A percentile compares a stretch with the other conserved stretches of the same genome.
Conservation (phyloP, 2,797 vertebrate genomes). For the Babyrousa celebensis region DNA sequence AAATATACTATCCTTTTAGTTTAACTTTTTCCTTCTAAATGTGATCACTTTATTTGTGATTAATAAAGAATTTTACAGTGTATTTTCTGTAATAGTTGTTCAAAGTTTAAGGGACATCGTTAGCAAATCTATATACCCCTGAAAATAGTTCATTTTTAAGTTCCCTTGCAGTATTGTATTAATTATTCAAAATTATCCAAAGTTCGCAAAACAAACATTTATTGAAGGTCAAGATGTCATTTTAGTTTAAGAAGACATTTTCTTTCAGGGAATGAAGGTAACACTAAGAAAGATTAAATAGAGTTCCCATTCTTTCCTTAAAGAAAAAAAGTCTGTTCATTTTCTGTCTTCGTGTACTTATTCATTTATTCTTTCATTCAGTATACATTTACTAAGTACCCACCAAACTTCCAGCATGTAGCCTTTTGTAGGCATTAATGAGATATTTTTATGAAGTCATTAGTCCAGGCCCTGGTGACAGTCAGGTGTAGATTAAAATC, state of each 20-base stretch:
- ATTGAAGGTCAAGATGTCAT: neutral
- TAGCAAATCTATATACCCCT: neutral
- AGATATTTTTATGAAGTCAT: constrained; percentile 40
- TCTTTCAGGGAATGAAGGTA: constrained; percentile 3
- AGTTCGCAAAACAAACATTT: constrained; percentile 38
- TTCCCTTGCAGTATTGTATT: constrained; percentile 30
- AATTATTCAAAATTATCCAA: neutral
- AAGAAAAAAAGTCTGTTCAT: neutral
- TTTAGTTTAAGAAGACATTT: constrained; percentile 59
- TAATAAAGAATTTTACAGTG: neutral
- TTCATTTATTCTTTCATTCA: constrained; percentile 21
- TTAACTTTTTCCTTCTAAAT: constrained; percentile 59
- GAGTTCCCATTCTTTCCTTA: neutral
- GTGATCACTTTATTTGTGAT: constrained; percentile 11
- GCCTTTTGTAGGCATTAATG: constrained; percentile 64
- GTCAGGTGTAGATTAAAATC: neutral
- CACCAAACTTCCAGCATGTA: constrained; percentile 11
- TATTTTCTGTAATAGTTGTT: constrained; percentile 46
- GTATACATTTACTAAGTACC: neutral
- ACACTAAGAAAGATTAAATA: neutral
- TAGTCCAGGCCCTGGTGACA: constrained; percentile 21
- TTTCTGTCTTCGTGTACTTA: neutral
- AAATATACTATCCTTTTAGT: constrained; percentile 37
- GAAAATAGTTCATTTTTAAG: constrained; percentile 38
- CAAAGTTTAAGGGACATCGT: neutral